A percentile compares a stretch with the other conserved stretches of the same genome.
Conservation (phyloP, 2,888 invertebrate species). For the Parascotia fuliginaria region DNA sequence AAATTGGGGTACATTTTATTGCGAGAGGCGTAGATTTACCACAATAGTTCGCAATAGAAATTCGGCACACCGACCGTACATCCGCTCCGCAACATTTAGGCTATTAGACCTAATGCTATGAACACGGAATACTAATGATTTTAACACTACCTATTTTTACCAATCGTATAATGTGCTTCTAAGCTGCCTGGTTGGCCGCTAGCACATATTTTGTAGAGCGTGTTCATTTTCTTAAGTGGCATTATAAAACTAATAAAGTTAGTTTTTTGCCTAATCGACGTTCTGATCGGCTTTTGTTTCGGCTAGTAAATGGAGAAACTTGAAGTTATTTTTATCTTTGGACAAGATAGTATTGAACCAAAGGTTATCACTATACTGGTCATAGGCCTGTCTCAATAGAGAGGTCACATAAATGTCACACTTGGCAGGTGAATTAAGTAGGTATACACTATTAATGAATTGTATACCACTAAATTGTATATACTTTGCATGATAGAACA, state of each 20-base stretch:
- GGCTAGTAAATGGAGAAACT: no score
- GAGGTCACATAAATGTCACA: no score
- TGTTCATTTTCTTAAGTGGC: constrained; percentile 4
- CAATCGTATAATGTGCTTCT: constrained; percentile 27
- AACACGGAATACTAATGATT: constrained; percentile 33
- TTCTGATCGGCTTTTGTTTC: no score
- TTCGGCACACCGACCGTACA: constrained; percentile 12
- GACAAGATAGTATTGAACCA: no score
- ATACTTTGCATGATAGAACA: no score
- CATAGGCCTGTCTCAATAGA: no score
- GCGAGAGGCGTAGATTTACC: constrained; percentile 10
- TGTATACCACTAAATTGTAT: no score
- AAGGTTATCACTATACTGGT: no score
- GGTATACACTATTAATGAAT: no score
- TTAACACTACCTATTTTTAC: constrained; percentile 28
- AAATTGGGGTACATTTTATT: constrained; percentile 17
- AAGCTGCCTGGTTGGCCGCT: constrained; percentile 10
- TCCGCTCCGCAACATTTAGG: constrained; percentile 20
- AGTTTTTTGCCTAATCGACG: no score
- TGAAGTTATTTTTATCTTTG: no score
- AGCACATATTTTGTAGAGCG: neutral
- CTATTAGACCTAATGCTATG: constrained; percentile 31
- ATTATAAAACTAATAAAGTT: neutral
- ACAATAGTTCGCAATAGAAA: constrained; percentile 24
- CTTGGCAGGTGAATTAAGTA: no score